Base-by-base conservation (phyloP, 2,113 vertebrate genomes). In the Oenanthe oenanthe region DNA sequence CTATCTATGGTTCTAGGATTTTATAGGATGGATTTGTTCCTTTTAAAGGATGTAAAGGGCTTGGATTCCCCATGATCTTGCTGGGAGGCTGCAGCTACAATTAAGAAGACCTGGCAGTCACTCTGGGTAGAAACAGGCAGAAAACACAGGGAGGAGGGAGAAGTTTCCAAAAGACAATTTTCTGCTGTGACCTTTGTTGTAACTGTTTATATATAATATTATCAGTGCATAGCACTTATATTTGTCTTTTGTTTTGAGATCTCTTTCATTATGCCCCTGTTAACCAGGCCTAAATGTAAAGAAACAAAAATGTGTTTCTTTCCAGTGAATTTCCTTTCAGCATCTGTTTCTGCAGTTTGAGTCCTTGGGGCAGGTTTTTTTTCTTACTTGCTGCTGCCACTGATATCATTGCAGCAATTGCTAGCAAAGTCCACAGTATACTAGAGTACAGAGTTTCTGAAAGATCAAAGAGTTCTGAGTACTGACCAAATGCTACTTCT, bases 121-220 rank as follows among this genome's bases (percentile, higher is more conserved):
- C 14, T 38, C 57, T 56, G 20, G 12, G 34, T 32, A 67, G 17
- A 70, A 7, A 28, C 15, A 34, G 19, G 7, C 20, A 63, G 50
- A 70, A 79, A 76, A 8, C 1, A 22, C 0, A 0, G 17, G 28
- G 10, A 65, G 7, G 20, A 45, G 9, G 20, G 5, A 85, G 6
- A 68, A 18, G 1, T 38, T 85, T 89, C n/a, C 57, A 68, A 72
- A 71, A 71, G 9, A 22, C 26, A 79, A 28, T 42, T 65, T 75
- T 67, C 36, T 75, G 4, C 12, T 65, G 14, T 10, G 12, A 10
- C 28, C 28, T 43, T 63, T 75, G 18, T 19, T 67, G 20, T 20
- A 51, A 22, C 2, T 42, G 45, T 51, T 85, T 54, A 18, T 38
- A 10, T 19, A 51, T 3, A 5, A 2, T 25, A 57, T 32, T 24